Evolutionary conservation across 1,140 invertebrate genomes (phyloP).

Genomic region (Whitmania pigra): DNA sequence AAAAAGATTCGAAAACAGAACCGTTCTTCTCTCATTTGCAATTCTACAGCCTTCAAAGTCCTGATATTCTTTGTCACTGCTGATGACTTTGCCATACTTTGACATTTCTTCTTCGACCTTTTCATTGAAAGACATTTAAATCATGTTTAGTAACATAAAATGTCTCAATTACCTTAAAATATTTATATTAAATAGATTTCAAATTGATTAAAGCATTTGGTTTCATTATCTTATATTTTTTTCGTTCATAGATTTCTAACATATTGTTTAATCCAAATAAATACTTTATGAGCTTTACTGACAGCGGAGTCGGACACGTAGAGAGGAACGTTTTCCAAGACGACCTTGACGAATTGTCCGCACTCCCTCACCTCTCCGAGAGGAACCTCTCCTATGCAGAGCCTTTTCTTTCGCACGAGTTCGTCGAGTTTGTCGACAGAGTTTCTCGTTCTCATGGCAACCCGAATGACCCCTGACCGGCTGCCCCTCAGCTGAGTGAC

Average conservation of each 20-base stretch:
- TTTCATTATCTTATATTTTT: no score
- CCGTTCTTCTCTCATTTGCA: constrained; percentile 6
- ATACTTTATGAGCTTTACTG: not conserved
- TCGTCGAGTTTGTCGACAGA: not conserved
- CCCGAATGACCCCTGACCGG: not conserved
- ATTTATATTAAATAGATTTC: no score
- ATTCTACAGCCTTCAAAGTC: constrained; percentile 7
- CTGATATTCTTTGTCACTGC: not conserved
- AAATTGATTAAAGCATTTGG: no score
- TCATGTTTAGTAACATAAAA: not conserved
- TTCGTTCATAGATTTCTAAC: no score
- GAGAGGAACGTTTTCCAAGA: not conserved
- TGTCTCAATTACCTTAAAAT: no score
- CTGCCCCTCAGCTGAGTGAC: not conserved
- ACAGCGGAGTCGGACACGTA: not conserved
- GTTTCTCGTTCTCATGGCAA: not conserved
- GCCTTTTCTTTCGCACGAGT: not conserved
- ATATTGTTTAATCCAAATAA: not conserved
- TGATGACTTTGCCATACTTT: constrained; percentile 1
- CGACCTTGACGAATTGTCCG: not conserved
- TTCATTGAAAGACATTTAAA: not conserved
- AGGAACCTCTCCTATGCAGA: not conserved
- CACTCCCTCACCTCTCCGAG: not conserved
- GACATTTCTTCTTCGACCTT: constrained; percentile 9
- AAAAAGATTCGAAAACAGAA: not conserved